phyloP scores from a whole-genome alignment of 2,113 vertebrate genomes.

The Chroicocephalus ridibundus region DNA sequence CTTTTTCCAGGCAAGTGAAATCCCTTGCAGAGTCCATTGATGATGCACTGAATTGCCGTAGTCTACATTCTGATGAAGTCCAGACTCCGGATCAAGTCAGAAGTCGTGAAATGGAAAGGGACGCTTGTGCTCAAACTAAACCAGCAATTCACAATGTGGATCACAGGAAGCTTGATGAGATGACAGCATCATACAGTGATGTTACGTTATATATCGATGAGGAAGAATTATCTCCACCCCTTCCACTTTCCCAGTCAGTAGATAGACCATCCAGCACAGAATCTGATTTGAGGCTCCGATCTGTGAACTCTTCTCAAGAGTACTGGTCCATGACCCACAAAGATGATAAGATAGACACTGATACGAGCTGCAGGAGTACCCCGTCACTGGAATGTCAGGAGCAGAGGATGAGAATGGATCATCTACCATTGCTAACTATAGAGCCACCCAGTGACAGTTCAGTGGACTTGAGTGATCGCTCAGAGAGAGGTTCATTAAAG shows the following conservation, averaged over 20 bases:
- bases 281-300: slow-evolving; percentile 84
- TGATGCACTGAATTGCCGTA: slow-evolving; percentile 93
- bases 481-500: slow-evolving; percentile 87
- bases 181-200: slow-evolving; percentile 95
- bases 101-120: slow-evolving; percentile 79
- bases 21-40: slow-evolving; percentile 97
- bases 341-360: slow-evolving; percentile 89
- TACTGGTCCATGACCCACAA: slow-evolving; percentile 93
- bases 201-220: slow-evolving; percentile 97
- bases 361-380: slow-evolving; percentile 92
- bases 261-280: slow-evolving; percentile 86
- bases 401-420: slow-evolving; percentile 85
- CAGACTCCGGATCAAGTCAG: slow-evolving; percentile 71
- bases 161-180: slow-evolving; percentile 88
- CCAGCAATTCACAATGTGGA: slow-evolving; percentile 75
- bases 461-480: slow-evolving; percentile 92
- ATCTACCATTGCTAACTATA: slow-evolving; percentile 89
- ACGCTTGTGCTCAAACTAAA: slow-evolving; percentile 75
- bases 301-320: slow-evolving; percentile 84
- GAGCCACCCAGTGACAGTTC: slow-evolving; percentile 97
- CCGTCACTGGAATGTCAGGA: slow-evolving; percentile 90
- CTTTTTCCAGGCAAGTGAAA: slow-evolving; percentile 96
- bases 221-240: slow-evolving; percentile 91
- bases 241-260: slow-evolving; percentile 83
- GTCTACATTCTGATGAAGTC: slow-evolving; percentile 86